Conservation (phyloP, 2,888 invertebrate genomes). For the Xestia c-nigrum region DNA sequence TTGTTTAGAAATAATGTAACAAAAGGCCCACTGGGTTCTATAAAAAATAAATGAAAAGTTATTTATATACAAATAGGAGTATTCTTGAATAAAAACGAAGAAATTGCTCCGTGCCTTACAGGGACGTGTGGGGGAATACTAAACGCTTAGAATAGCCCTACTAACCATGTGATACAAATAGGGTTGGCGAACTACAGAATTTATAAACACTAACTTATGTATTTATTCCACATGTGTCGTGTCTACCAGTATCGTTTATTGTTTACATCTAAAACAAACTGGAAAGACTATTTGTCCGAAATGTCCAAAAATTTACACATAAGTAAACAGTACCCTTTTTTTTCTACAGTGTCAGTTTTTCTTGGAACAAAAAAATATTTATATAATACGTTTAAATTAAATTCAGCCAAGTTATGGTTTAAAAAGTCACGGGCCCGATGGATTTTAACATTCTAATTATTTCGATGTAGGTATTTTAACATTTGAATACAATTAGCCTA, state of each 20-base stretch:
- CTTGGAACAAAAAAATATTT: too few species aligned
- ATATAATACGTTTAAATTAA: too few species aligned
- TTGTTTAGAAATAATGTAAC: conserved; percentile 12
- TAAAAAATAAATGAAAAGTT: conserved; percentile 16
- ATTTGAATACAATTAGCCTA: too few species aligned
- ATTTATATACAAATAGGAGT: conserved; percentile 37
- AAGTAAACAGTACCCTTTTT: too few species aligned
- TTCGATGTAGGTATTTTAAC: too few species aligned
- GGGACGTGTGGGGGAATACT: conserved; percentile 24
- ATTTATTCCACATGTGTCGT: neutral
- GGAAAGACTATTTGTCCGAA: neutral
- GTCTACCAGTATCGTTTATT: neutral
- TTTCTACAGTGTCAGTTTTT: neutral
- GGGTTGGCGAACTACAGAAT: conserved; percentile 17
- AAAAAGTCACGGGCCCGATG: too few species aligned
- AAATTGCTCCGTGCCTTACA: conserved; percentile 22
- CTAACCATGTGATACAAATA: conserved; percentile 28
- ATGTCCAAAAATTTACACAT: neutral
- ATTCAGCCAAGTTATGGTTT: neutral
- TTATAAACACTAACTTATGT: conserved; percentile 2
- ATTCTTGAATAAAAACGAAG: conserved; percentile 29
- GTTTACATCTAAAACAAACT: neutral
- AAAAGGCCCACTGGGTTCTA: conserved; percentile 1
- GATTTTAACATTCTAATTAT: too few species aligned
- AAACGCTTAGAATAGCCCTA: conserved; percentile 28